Percentiles rank a stretch among this genome's conserved stretches.
Conservation (phyloP, 1,140 invertebrate species). For the Cepaea nemoralis region DNA sequence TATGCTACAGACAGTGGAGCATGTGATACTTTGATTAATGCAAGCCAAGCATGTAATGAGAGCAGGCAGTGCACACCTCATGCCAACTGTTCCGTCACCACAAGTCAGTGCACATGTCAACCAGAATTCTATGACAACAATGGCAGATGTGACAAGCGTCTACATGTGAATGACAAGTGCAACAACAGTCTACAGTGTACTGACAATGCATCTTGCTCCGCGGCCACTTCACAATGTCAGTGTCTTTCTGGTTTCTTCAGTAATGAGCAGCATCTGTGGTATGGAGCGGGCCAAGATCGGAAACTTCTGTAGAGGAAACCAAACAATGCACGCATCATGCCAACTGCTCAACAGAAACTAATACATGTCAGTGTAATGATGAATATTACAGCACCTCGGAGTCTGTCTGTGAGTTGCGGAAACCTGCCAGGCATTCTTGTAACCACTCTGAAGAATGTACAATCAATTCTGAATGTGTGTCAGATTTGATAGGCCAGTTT, state of each 20-base stretch:
- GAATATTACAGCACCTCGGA: constrained; percentile 33
- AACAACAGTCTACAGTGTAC: constrained; percentile 13
- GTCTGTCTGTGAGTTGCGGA: background rate
- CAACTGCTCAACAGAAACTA: constrained; percentile 10
- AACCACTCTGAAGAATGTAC: constrained; percentile 35
- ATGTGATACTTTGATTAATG: constrained; percentile 4
- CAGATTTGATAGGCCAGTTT: background rate
- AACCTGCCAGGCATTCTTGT: constrained; percentile 23
- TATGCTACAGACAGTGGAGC: constrained; percentile 18
- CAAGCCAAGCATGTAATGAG: constrained; percentile 17
- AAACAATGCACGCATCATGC: constrained; percentile 43
- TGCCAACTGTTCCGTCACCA: constrained; percentile 22
- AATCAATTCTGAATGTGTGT: constrained; percentile 35
- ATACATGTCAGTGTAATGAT: constrained; percentile 10
- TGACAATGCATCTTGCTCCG: constrained; percentile 29
- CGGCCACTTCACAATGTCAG: constrained; percentile 16
- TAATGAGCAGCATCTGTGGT: constrained; percentile 29
- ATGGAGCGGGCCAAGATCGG: constrained; percentile 22
- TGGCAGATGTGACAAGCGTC: constrained; percentile 14
- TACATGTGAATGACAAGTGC: background rate
- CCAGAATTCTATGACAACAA: constrained; percentile 17
- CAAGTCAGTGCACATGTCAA: constrained; percentile 24
- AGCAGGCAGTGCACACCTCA: constrained; percentile 39
- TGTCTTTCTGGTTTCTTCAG: constrained; percentile 28
- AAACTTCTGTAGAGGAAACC: constrained; percentile 5